Percentiles rank a stretch among this genome's conserved stretches.
These are phyloP conservation scores for Lepus europaeus DNA, from an alignment of 2,113 vertebrate species.

Conservation along the genomic window DNA sequence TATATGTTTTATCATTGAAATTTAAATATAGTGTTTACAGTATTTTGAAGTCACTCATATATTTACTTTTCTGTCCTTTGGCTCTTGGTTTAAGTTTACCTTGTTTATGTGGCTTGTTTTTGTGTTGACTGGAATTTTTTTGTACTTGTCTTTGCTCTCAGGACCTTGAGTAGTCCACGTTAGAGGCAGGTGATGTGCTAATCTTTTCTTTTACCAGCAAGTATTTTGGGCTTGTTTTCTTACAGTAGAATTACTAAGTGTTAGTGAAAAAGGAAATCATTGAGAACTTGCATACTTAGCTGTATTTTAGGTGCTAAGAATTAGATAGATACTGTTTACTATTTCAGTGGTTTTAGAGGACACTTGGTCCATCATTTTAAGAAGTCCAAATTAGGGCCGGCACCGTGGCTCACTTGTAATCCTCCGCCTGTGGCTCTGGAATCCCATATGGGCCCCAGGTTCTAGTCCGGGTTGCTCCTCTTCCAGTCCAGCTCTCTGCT, in stretches of 20 bases:
- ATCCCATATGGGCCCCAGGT: no score
- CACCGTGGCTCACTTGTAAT: no score
- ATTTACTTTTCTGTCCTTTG: neutral
- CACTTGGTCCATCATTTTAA: neutral
- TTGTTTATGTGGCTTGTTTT: neutral
- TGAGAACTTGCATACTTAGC: neutral
- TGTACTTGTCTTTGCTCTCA: neutral
- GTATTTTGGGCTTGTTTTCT: neutral
- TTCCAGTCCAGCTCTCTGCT: no score
- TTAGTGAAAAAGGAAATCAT: neutral
- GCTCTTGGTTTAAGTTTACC: neutral
- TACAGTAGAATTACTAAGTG: neutral
- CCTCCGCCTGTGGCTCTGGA: no score
- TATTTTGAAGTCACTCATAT: neutral
- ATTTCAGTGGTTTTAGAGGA: neutral
- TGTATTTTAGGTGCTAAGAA: neutral
- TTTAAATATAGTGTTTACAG: neutral
- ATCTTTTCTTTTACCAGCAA: neutral
- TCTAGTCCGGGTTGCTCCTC: no score
- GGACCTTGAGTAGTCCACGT: neutral
- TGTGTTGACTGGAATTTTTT: neutral
- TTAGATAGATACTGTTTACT: neutral
- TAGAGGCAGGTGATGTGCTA: neutral
- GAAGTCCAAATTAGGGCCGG: neutral
- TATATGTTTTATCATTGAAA: neutral